Base-by-base conservation (phyloP, 2,888 invertebrate species). In the Drosophila paramelanica region DNA sequence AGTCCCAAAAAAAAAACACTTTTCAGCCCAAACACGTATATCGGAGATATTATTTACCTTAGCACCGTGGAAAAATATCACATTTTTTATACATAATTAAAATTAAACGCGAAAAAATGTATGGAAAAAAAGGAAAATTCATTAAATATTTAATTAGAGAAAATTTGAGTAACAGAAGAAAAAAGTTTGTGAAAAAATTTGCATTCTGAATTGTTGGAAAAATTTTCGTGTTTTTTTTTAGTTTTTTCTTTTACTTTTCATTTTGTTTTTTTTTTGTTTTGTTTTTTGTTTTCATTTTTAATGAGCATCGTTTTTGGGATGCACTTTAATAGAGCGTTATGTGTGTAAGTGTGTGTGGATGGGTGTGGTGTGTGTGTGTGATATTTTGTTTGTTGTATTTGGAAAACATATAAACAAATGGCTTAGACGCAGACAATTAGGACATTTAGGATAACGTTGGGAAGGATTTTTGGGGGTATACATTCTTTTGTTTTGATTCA, bases 391-490 rank as follows among this genome's bases (percentile, higher is more conserved):
- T 81, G 58, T 69, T 89, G 86, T 91, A 88, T 90, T 85, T 90
- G 83, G 90, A 89, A 89, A 91, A 91, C 91, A 91, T 90, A 90
- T 90, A 91, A 94, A 94, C 95, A 95, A 95, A 95, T 95, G 95
- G 94, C 86, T 89, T 95, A 94, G 95, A 96, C 96, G 95, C 95
- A 96, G 95, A 96, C 95, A 96, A 95, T 87, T 94, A 95, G 95
- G 94, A 95, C 94, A 93, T 93, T 93, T 88, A 68, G 84, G 87
- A 94, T 93, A 93, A 93, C 93, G 93, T 82, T 67, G 77, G 82
- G 71, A 64, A 68, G 67, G 68, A 56, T 62, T 73, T 69, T 73
- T 60, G 39, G 64, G 66, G 67, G 49, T 51, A 33, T 67, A 31
- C 56, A 68, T 47, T 55, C 60, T 57, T 69, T 73, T 57, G 79